Evolutionary conservation across 1,140 invertebrate species (phyloP), one percentile per base, ranked within the genome.

Genomic region (Philotrypesis tridentata): DNA sequence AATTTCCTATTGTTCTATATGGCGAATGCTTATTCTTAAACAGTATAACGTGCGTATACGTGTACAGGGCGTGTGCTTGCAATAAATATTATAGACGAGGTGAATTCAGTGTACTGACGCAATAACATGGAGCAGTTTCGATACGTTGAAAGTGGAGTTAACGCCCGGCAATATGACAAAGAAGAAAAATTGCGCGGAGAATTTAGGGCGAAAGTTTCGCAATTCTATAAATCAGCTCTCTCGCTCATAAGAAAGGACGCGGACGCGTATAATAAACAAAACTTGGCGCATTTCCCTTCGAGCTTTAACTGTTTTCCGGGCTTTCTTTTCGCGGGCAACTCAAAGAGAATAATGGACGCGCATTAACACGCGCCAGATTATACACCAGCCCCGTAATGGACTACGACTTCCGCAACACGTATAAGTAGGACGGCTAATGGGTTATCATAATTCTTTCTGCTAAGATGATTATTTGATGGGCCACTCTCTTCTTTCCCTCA

Each of bases 391-490:
- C 25, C 63, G 67, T 78, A 78, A 78, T 79, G 67, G 65, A 60
- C 68, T 71, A 60, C 5, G 21, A 60, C 27, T 60, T 71, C 48
- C 40, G 63, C 12, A 25, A 27, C 9, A 29, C 33, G 14, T 12
- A 70, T 33, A 79, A 78, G 25, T 78, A 27, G 25, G 23, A 21
- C 1, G 23, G 63, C 33, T 33, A 67, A 68, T 55, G 65, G 61
- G 17, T 63, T 68, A 78, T 21, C 37, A 55, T 55, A 78, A 48
- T 78, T 76, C 61, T 48, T 78, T 3, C 8, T 1, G 29, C 48
- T 68, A 67, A 55, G 65, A 40, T 65, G 40, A 55, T 67, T 40
- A 48, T 78, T 78, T 67, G n/a, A 76, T 25, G 27, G 21, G 48
- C 21, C 17, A 21, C 48, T 55, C 21, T 55, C 48, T 4, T 37